phyloP scores from a whole-genome alignment of 2,888 invertebrate species.

The Luperina nickerlii region DNA sequence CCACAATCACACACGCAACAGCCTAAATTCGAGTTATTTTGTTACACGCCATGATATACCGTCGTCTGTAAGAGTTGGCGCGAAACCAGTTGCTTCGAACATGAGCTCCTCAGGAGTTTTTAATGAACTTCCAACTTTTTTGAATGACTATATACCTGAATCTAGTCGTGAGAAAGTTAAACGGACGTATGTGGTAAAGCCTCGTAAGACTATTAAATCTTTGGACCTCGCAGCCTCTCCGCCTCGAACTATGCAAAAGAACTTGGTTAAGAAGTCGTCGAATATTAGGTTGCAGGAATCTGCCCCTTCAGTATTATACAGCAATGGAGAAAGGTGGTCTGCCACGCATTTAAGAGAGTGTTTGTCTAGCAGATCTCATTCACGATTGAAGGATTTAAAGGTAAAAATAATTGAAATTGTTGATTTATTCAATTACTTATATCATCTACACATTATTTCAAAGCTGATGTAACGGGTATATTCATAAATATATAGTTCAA shows the following conservation, averaged over 20 bases:
- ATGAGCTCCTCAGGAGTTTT: slow-evolving; percentile 76
- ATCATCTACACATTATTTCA: background rate
- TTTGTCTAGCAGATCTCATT: slow-evolving; percentile 81
- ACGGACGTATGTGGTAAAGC: slow-evolving; percentile 79
- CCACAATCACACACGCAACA: slow-evolving; percentile 71
- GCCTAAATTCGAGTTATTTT: slow-evolving; percentile 74
- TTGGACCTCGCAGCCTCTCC: slow-evolving; percentile 79
- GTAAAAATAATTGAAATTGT: slow-evolving; percentile 63
- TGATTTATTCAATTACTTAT: no score
- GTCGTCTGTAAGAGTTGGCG: slow-evolving; percentile 79
- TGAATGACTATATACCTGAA: slow-evolving; percentile 80
- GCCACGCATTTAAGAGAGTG: slow-evolving; percentile 76
- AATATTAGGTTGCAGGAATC: slow-evolving; percentile 72
- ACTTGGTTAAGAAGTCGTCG: slow-evolving; percentile 59
- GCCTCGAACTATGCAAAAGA: slow-evolving; percentile 65
- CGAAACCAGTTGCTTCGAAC: slow-evolving; percentile 81
- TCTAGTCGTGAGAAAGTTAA: slow-evolving; percentile 66
- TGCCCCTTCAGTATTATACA: slow-evolving; percentile 73
- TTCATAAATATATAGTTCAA: background rate
- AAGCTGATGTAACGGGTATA: background rate
- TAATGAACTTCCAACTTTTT: slow-evolving; percentile 82
- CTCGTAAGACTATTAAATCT: slow-evolving; percentile 82
- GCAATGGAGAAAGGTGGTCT: slow-evolving; percentile 73
- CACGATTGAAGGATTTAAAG: slow-evolving; percentile 82
- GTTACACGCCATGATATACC: slow-evolving; percentile 81